phyloP scores from a whole-genome alignment of 2,888 invertebrate genomes.

The Tuberolachnus salignus region DNA sequence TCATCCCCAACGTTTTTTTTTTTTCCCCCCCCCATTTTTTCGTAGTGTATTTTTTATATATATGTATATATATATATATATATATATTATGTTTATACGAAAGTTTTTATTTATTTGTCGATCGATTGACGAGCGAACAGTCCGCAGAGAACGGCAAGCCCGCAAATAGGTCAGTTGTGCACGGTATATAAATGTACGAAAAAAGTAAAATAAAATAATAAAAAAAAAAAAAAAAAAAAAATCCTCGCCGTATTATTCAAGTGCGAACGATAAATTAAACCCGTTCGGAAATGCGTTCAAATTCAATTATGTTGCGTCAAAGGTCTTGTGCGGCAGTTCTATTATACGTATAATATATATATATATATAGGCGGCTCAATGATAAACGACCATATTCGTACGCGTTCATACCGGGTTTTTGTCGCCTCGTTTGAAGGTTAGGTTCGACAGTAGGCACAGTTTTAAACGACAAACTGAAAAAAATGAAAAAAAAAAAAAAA shows the following conservation, averaged over 20 bases:
- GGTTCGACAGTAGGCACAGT: too few relatives aligned
- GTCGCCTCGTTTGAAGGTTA: constrained; percentile 27
- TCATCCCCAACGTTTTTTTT: constrained; percentile 39
- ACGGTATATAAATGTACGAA: too few relatives aligned
- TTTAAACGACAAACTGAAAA: too few relatives aligned
- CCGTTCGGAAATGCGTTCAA: constrained; percentile 6
- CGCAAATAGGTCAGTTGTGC: constrained; percentile 14
- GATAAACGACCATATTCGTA: constrained; percentile 50
- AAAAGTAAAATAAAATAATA: too few relatives aligned
- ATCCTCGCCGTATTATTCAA: constrained; percentile 38
- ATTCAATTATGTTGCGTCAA: constrained; percentile 45
- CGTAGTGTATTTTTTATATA: background rate
- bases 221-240: background rate
- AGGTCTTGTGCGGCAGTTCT: constrained; percentile 15
- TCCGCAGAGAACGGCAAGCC: background rate
- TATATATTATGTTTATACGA: background rate
- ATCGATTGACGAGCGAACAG: constrained; percentile 47
- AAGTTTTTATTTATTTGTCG: too few relatives aligned
- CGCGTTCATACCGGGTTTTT: constrained; percentile 13
- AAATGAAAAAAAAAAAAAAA: too few relatives aligned
- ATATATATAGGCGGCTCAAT: constrained; percentile 12
- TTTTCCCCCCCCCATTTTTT: constrained; percentile 31
- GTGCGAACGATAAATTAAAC: constrained; percentile 39
- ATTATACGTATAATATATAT: too few relatives aligned
- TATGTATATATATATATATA: background rate